phyloP scores from a whole-genome alignment of 2,797 vertebrate species.

The Chromis chromis region DNA sequence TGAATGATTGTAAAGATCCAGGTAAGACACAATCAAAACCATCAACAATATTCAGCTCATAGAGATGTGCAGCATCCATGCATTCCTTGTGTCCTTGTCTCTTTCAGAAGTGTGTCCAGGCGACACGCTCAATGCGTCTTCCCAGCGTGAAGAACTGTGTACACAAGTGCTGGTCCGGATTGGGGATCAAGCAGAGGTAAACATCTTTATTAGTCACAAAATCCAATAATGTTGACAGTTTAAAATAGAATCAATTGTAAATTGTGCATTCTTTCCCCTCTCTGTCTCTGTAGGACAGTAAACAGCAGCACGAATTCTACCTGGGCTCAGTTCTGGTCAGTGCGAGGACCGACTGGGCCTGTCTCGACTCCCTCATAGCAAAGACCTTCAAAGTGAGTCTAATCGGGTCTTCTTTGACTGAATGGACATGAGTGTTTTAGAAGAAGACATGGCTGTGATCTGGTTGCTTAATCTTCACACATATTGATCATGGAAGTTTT shows the following conservation, averaged over 20 bases:
- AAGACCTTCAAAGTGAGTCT: slow-evolving; percentile 90
- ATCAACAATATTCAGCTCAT: neutral
- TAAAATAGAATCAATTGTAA: neutral
- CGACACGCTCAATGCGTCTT: slow-evolving; percentile 83
- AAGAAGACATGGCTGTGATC: neutral
- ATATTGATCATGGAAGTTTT: neutral
- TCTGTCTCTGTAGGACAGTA: slow-evolving; percentile 85
- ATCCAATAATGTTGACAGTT: neutral
- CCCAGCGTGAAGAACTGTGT: slow-evolving; percentile 85
- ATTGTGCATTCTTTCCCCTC: neutral
- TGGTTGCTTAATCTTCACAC: neutral
- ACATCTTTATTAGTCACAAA: neutral
- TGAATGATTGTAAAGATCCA: slow-evolving; percentile 86
- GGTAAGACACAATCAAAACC: slow-evolving; percentile 77
- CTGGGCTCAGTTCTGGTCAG: slow-evolving; percentile 89
- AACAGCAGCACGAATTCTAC: slow-evolving; percentile 92
- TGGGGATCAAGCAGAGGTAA: slow-evolving; percentile 90
- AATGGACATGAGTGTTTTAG: neutral
- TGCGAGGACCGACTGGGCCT: slow-evolving; percentile 90
- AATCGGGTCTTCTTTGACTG: neutral
- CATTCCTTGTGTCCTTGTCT: neutral
- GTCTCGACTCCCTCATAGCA: slow-evolving; percentile 90
- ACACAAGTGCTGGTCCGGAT: slow-evolving; percentile 88
- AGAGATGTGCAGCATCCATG: neutral
- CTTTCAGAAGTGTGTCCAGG: slow-evolving; percentile 87